Conservation (phyloP, 2,113 vertebrate species). For the Caranx ignobilis region DNA sequence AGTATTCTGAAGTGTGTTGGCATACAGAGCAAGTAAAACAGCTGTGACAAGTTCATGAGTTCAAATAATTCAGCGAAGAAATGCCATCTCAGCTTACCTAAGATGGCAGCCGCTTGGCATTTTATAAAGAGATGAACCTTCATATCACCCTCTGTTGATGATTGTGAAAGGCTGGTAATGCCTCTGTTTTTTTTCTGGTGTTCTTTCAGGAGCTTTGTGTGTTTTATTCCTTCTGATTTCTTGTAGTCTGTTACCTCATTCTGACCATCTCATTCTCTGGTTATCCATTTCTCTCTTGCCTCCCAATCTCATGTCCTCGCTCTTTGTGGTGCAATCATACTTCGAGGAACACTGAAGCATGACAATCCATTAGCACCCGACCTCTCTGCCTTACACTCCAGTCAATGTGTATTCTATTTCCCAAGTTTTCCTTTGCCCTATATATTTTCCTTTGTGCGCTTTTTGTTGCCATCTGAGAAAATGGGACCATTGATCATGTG, state of each 20-base stretch:
- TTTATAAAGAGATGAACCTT: conserved; percentile 2
- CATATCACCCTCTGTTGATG: not conserved
- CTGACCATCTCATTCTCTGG: not conserved
- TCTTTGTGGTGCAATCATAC: conserved; percentile 26
- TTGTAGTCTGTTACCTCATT: not conserved
- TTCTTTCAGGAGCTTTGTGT: not conserved
- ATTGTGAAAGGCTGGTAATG: conserved; percentile 7
- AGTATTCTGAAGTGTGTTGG: not conserved
- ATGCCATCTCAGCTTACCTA: conserved; percentile 8
- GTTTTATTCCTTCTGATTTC: conserved; percentile 5
- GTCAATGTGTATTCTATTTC: conserved; percentile 27
- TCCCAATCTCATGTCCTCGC: conserved; percentile 12
- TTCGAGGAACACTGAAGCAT: conserved; percentile 35
- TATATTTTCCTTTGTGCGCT: not conserved
- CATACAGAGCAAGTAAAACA: not conserved
- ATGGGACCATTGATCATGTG: not conserved
- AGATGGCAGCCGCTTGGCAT: conserved; percentile 44
- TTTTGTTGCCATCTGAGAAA: not conserved
- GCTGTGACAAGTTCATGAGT: not conserved
- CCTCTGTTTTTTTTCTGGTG: not conserved
- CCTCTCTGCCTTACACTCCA: conserved; percentile 1
- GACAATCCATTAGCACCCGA: conserved; percentile 49
- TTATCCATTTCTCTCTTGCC: conserved; percentile 32
- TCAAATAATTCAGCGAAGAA: not conserved
- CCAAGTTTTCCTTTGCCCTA: not conserved